Conservation (phyloP, 2,888 invertebrate genomes). For the Oxytorus armatus region DNA sequence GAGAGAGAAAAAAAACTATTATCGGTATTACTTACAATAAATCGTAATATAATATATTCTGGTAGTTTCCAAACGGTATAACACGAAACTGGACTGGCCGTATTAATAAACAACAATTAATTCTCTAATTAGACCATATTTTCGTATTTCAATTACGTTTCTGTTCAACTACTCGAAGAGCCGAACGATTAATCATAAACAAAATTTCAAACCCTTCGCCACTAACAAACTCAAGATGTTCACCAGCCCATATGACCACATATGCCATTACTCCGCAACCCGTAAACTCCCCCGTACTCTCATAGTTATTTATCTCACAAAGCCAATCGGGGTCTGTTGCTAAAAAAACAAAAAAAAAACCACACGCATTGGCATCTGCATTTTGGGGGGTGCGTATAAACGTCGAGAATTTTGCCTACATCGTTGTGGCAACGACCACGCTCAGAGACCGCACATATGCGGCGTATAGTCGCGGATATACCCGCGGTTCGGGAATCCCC, state of each 20-base stretch:
- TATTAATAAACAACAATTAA: no score
- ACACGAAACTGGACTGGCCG: no score
- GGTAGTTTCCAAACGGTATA: no score
- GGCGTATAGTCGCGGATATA: conserved; percentile 37
- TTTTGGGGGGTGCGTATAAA: conserved; percentile 44
- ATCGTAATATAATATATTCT: no score
- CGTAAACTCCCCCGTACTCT: conserved; percentile 56
- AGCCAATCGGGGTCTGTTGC: conserved; percentile 53
- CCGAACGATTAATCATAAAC: conserved; percentile 61
- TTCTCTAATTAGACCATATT: no score
- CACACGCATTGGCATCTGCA: conserved; percentile 53
- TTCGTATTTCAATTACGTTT: no score
- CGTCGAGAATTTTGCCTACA: conserved; percentile 28
- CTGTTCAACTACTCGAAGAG: not conserved
- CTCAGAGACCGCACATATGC: conserved; percentile 56
- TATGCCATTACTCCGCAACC: conserved; percentile 60
- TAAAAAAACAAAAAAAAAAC: conserved; percentile 34
- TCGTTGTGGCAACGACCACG: not conserved
- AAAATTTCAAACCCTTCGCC: conserved; percentile 51
- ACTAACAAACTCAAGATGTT: conserved; percentile 68
- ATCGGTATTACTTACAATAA: not conserved
- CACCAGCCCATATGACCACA: conserved; percentile 55
- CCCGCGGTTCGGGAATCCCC: conserved; percentile 43
- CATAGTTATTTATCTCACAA: conserved; percentile 61
- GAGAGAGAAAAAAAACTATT: no score